Base-by-base conservation (phyloP, 2,797 vertebrate species). In the Catostomus latipinnis region DNA sequence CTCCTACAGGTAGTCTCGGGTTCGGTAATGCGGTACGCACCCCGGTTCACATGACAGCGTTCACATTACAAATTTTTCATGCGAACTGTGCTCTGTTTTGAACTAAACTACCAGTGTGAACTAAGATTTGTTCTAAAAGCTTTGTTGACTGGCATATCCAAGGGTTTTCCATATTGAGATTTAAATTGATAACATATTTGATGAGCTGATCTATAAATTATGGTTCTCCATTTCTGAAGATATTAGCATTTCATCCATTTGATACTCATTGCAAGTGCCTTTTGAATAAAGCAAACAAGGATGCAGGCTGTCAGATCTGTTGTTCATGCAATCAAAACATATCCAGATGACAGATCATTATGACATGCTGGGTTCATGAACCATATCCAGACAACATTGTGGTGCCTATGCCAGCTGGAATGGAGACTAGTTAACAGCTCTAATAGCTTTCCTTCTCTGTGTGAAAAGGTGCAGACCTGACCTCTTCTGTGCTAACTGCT, bases 361-460 rank as follows among this genome's bases (percentile, higher is more conserved):
- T 52, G 9, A 72, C 52, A 1, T 34, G 16, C 57, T 66, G 12
- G 16, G 52, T 16, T 72, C 43, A 14, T 72, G 52, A 79, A 43
- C 52, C 53, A 12, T 65, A 49, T 73, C 69, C 77, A 65, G 61
- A 79, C 52, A 63, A 54, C 49, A 63, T 22, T 76, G 18, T 9
- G 43, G 46, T 34, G 22, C 12, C 68, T 16, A 50, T 71, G 76
- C 76, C 76, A 71, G 68, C 67, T 78, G 76, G 50, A 71, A 34
- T 22, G 8, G 11, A 11, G 16, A 56, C 50, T 78, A 63, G 76
- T 71, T 71, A 71, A 71, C 49, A 5, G 14, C 62, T 80, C 45
- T 67, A 65, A 80, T 62, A 52, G 78, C 12, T 80, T 80, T 80
- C 12, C 67, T 72, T 52, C 70, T 80, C 45, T 57, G 52, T 73